Percentiles rank a stretch among this genome's conserved stretches.
These are phyloP conservation scores for Mylabris sibirica DNA, from an alignment of 2,888 invertebrate species.

Conservation along the genomic window DNA sequence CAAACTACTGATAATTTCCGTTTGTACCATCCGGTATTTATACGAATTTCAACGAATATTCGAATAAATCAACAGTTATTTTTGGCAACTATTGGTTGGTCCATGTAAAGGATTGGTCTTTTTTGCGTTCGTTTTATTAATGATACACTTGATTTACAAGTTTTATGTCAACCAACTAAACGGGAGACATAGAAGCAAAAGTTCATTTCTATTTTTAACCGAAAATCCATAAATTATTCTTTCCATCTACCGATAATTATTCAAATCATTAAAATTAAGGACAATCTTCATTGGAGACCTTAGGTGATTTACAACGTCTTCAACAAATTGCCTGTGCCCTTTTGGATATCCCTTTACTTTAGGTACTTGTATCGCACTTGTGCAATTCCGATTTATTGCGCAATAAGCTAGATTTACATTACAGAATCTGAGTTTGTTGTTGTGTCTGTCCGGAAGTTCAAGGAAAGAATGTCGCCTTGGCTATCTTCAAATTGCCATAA, in stretches of 20 bases:
- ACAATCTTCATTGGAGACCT: background rate
- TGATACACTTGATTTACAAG: constrained; percentile 1
- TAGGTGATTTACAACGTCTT: too few relatives aligned
- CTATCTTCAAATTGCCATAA: background rate
- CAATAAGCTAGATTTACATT: too few relatives aligned
- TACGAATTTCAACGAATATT: background rate
- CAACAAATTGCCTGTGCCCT: too few relatives aligned
- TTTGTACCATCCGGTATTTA: background rate
- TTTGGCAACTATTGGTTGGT: background rate
- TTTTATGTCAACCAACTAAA: background rate
- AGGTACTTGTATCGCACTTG: too few relatives aligned
- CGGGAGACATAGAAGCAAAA: background rate
- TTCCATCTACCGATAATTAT: background rate
- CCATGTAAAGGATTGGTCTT: background rate
- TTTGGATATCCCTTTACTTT: too few relatives aligned
- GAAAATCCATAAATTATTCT: background rate
- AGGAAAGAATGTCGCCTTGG: background rate
- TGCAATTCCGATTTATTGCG: too few relatives aligned
- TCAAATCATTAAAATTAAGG: background rate
- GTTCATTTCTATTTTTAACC: background rate
- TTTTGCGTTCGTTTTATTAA: background rate
- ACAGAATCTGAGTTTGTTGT: background rate
- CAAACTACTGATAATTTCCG: background rate
- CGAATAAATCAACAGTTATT: background rate
- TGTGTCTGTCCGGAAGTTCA: background rate